Evolutionary conservation across 2,113 vertebrate species (phyloP), one percentile per base, ranked within the genome.

Genomic region (Rallus limicola): DNA sequence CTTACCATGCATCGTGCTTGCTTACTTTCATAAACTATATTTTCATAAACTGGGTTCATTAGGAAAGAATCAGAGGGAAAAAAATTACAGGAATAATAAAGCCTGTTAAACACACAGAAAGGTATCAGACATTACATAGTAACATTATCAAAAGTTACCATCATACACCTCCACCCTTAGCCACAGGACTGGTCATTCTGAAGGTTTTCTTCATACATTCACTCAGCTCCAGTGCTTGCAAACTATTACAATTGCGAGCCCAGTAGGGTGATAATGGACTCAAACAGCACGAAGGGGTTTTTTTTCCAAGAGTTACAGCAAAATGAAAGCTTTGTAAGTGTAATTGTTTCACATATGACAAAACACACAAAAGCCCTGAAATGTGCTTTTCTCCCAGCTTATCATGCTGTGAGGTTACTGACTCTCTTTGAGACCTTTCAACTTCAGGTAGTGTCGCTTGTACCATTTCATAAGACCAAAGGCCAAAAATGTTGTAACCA

Each of bases 371-470:
- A 94, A 90, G 7, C 75, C 67, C 75, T 76, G 59, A 93, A 88
- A 95, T 42, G 46, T 70, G 17, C 23, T 90, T 74, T 93, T 81
- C 71, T 86, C 16, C 28, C 55, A 50, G 55, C 28, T 92, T 93
- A 87, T 60, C 81, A 48, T 76, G 55, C 40, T 77, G 60, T 62
- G 71, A 93, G 58, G 67, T 92, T 95, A 92, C 82, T 72, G 58
- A 65, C 59, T 80, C 25, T 91, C 50, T 91, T 75, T 79, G 87
- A 95, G 87, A 94, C 78, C 78, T 96, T 92, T 95, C 79, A 82
- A 67, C 87, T 92, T 89, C 70, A 90, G 58, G 67, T 82, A 77
- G 16, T 90, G 76, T 86, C 46, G 46, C 70, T 93, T 93, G 40
- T 83, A 90, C 56, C 33, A 38, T 80, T 95, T 92, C 55, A 46